Evolutionary conservation across 2,888 invertebrate species (phyloP), one percentile per base, ranked within the genome.

Genomic region (Cephalotes varians): DNA sequence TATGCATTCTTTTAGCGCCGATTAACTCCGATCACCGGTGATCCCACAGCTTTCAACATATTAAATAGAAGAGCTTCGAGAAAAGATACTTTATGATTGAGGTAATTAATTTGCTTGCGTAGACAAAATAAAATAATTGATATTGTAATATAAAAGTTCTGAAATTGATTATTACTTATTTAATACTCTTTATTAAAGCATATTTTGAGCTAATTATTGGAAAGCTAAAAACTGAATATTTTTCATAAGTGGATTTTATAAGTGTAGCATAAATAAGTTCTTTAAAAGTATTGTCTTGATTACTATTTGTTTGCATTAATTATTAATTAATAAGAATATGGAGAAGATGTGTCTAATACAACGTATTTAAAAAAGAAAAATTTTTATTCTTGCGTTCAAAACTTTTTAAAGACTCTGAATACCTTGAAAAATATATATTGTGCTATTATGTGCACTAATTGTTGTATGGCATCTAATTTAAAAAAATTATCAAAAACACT

Each of bases 51-150:
- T 2, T 10, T 40, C 7, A 40, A 7, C 10, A 2, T 10, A 10
- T 40, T 40, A 40, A n/a, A 40, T 40, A n/a, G 60, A 18, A 25
- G 7, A 37, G 28, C n/a, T 21, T 51, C 18, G 65, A 40, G 10
- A 64, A 71, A 37, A 67, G 18, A 40, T n/a, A 58, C 31, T 58
- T 49, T 44, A 64, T 25, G 25, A 49, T 56, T 37, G 49, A 65
- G 44, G 56, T 21, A 73, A 3, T 56, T 58, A 28, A 31, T 54
- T 10, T n/a, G 21, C 1, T 65, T 31, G 28, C 18, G 58, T 47
- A 60, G 37, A 73, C 15, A 31, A 44, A 73, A 15, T 60, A 15
- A 73, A n/a, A 58, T 44, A 4, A 2, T 18, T 54, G 18, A 18
- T n/a, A 47, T n/a, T 2, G 4, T 18, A 9, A 51, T 21, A 25